Percentiles rank a stretch among this genome's conserved stretches.
Evolutionary conservation across 1,140 invertebrate genomes (phyloP).

Genomic region (Temnothorax longispinosus): DNA sequence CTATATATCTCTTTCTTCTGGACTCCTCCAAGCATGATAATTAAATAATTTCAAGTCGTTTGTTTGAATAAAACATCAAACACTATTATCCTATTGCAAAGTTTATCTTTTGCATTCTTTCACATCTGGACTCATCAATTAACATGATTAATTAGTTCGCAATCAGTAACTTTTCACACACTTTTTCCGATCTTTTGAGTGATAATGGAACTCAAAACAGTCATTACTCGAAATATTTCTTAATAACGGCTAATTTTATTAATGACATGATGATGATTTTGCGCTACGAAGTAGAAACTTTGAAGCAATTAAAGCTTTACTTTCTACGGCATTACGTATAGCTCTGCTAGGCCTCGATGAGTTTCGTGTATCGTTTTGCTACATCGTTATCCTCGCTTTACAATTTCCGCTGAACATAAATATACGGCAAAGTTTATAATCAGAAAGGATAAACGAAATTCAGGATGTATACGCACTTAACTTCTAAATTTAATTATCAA

Average conservation of each 20-base stretch:
- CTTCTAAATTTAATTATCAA: not conserved
- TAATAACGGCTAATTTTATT: constrained; percentile 54
- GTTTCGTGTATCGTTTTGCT: constrained; percentile 49
- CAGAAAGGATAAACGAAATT: not conserved
- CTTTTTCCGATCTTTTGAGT: constrained; percentile 19
- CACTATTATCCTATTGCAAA: not conserved
- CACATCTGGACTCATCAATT: constrained; percentile 3
- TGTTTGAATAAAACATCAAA: constrained; percentile 39
- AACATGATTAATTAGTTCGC: constrained; percentile 22
- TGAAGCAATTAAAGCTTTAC: constrained; percentile 52
- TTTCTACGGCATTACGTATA: constrained; percentile 54
- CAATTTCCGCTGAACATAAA: constrained; percentile 38
- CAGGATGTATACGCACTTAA: not conserved
- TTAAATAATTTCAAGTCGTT: constrained; percentile 9
- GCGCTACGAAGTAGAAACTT: constrained; percentile 54
- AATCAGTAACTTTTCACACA: constrained; percentile 18
- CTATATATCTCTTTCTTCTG: not conserved
- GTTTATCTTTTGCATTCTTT: constrained; percentile 17
- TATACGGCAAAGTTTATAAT: not conserved
- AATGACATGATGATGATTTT: constrained; percentile 57
- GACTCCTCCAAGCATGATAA: not conserved
- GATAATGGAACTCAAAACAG: constrained; percentile 48
- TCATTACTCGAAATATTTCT: constrained; percentile 51
- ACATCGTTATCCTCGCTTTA: constrained; percentile 52
- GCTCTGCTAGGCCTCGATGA: constrained; percentile 44